Conservation (phyloP, 1,140 invertebrate species). For the Myzus persicae region DNA sequence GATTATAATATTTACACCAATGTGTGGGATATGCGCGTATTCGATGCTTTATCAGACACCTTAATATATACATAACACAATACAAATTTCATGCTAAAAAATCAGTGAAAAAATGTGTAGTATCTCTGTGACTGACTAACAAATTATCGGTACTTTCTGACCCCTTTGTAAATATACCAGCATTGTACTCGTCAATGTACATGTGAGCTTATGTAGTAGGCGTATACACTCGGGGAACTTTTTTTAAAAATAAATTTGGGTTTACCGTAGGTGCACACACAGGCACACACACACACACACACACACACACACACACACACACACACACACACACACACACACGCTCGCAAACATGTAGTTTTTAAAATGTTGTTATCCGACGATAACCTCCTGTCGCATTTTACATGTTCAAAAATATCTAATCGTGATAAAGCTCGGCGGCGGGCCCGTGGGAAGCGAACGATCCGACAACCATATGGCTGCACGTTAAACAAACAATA, state of each 20-base stretch:
- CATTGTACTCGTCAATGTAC: no score
- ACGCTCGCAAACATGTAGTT: background rate
- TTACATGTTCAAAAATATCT: conserved; percentile 7
- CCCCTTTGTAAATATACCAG: background rate
- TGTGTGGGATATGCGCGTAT: background rate
- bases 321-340: background rate
- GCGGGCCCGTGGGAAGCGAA: background rate
- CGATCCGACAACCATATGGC: background rate
- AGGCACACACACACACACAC: no score
- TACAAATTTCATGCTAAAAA: background rate
- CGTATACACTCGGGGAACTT: background rate
- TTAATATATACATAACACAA: background rate
- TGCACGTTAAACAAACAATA: background rate
- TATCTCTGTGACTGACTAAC: background rate
- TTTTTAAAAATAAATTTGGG: background rate
- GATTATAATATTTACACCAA: background rate
- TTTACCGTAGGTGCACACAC: background rate
- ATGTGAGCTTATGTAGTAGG: no score
- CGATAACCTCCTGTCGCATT: background rate
- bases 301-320: background rate
- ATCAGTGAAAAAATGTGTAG: background rate
- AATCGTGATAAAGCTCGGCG: conserved; percentile 23
- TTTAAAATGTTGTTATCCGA: background rate
- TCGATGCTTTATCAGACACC: background rate
- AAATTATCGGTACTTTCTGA: background rate